Evolutionary conservation across 2,113 vertebrate species (phyloP), one percentile per base, ranked within the genome.

Genomic region (Leucosticte australis): DNA sequence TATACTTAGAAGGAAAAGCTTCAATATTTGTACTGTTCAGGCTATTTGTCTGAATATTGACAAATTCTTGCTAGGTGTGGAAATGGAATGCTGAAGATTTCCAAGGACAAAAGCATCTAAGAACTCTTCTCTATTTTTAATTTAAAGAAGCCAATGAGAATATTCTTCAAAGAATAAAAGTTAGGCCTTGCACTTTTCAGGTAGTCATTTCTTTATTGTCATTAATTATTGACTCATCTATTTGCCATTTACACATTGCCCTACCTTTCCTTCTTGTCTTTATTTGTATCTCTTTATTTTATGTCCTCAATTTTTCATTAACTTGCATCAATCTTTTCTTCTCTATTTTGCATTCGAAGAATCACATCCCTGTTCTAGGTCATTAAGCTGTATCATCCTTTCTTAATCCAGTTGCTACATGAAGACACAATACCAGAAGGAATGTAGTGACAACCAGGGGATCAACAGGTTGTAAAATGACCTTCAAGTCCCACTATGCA

Each of bases 231-330:
- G 60, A 97, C 35, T 89, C 8, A 0, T 42, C 28, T 86, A 39
- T 90, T 91, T 95, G 46, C 53, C 67, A 64, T 74, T 93, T 92
- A 70, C 4, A 5, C 39, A 49, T 52, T 75, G 42, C 22, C 64
- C 33, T 87, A 89, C 56, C 35, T 92, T 86, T 81, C n/a, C 59
- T 30, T 77, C 33, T 74, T 86, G 31, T n/a, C 26, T 83, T 90
- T 94, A 67, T 57, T 87, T 91, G 70, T 91, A 79, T 76, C 78
- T 70, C 30, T 94, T 78, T 89, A 59, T 67, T 85, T 92, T 56
- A 84, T 35, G 37, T 75, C 53, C 87, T 87, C 78, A 87, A 56
- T 85, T 92, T 94, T 95, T 84, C 41, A 73, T 91, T 73, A 90
- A 20, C 21, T 87, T 63, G 33, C 2, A 9, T 63, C 14, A 42